Percentiles rank a stretch among this genome's conserved stretches.
These are phyloP conservation scores for Tetranychus cinnabarinus DNA, from an alignment of 1,140 invertebrate genomes.

Conservation along the genomic window DNA sequence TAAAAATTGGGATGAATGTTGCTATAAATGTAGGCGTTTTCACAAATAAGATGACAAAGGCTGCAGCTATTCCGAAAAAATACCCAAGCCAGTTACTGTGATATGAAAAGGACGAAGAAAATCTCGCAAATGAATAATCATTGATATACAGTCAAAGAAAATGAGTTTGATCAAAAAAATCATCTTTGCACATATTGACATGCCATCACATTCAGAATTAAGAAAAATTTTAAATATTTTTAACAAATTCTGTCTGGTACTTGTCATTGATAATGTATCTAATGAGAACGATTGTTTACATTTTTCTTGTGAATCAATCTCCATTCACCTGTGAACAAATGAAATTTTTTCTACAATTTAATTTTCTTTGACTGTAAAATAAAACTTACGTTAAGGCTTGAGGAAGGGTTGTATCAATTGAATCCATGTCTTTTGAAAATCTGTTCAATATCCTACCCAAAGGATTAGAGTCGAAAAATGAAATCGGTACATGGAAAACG, in stretches of 20 bases:
- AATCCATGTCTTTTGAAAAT: slow-evolving; percentile 25
- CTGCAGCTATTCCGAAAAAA: slow-evolving; percentile 33
- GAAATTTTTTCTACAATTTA: slow-evolving; percentile 36
- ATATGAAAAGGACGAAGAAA: slow-evolving; percentile 29
- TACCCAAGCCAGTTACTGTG: slow-evolving; percentile 21
- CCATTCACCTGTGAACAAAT: slow-evolving; percentile 17
- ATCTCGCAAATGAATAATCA: slow-evolving; percentile 18
- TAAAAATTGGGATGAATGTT: background rate
- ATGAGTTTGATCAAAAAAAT: slow-evolving; percentile 1
- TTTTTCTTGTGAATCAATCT: too few relatives aligned
- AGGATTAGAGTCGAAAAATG: slow-evolving; percentile 18
- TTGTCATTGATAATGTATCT: too few relatives aligned
- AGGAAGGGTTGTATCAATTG: slow-evolving; percentile 38
- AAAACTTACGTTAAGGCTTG: slow-evolving; percentile 41
- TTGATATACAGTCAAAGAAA: slow-evolving; percentile 21
- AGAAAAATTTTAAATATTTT: background rate
- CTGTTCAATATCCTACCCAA: slow-evolving; percentile 28
- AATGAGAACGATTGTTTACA: too few relatives aligned
- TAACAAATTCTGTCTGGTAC: too few relatives aligned
- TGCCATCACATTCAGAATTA: background rate
- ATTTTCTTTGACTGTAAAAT: slow-evolving; percentile 38
- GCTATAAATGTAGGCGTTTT: background rate
- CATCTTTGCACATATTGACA: background rate
- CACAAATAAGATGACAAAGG: background rate
- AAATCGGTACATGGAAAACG: slow-evolving; percentile 16